Evolutionary conservation across 2,797 vertebrate species (phyloP).

Genomic region (Sebastes melanostomus): DNA sequence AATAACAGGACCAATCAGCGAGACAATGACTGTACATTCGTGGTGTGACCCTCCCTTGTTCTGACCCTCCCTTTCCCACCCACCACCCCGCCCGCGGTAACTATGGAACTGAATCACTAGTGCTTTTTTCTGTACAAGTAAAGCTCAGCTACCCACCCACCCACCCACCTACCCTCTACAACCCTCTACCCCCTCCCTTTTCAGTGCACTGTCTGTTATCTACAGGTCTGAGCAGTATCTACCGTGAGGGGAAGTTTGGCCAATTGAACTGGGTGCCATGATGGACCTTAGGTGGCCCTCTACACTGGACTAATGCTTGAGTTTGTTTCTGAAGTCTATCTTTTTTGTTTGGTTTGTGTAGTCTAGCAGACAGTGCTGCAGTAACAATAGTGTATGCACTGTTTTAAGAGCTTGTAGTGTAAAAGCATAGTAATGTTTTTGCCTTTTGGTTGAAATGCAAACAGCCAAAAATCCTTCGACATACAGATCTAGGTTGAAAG

Average conservation of each 20-base stretch:
- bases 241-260: constrained; percentile 20
- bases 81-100: constrained; percentile 44
- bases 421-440: constrained; percentile 58
- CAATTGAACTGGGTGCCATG: constrained; percentile 31
- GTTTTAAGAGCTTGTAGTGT: constrained; percentile 61
- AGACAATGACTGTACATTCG: constrained; percentile 83
- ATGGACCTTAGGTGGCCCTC: constrained; percentile 16
- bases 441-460: constrained; percentile 68
- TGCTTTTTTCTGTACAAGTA: constrained; percentile 72
- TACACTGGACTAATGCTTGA: constrained; percentile 23
- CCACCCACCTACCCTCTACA: neutral
- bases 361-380: constrained; percentile 38
- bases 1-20: constrained; percentile 83
- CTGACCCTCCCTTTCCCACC: constrained; percentile 15
- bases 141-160: constrained; percentile 62
- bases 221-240: constrained; percentile 41
- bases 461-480: constrained; percentile 55
- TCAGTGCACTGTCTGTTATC: constrained; percentile 48
- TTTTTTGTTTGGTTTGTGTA: constrained; percentile 35
- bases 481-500: constrained; percentile 33
- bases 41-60: constrained; percentile 58
- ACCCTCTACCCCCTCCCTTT: constrained; percentile 20
- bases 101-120: constrained; percentile 66
- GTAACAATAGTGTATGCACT: constrained; percentile 29
- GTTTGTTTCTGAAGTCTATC: constrained; percentile 7